A percentile compares a stretch with the other conserved stretches of the same genome.
Conservation (phyloP, 2,888 invertebrate species). For the Drosophila putrida region DNA sequence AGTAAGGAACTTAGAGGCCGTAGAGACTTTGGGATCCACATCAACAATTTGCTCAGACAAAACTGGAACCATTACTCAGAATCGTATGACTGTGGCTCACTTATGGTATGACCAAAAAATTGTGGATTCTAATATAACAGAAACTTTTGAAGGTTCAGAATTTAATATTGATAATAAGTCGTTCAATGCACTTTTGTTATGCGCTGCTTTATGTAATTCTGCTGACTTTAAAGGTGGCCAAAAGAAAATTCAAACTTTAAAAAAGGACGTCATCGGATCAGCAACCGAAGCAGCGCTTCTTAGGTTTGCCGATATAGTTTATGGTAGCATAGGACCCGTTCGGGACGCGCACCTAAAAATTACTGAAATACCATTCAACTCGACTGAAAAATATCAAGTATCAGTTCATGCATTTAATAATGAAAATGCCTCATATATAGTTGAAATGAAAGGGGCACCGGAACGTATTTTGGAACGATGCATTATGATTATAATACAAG, state of each 20-base stretch:
- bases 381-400: conserved; percentile 97
- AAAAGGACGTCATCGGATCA: conserved; percentile 96
- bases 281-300: conserved; percentile 96
- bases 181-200: conserved; percentile 94
- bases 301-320: conserved; percentile 95
- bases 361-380: conserved; percentile 96
- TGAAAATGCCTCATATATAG: conserved; percentile 93
- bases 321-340: conserved; percentile 93
- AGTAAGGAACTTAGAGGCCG: conserved; percentile 99
- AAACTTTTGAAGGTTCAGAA: conserved; percentile 97
- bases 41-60: conserved; percentile 99
- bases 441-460: conserved; percentile 98
- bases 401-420: conserved; percentile 97
- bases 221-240: conserved; percentile 99
- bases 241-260: conserved; percentile 94
- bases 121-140: conserved; percentile 98
- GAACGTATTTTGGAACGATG: conserved; percentile 97
- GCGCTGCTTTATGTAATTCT: conserved; percentile 97
- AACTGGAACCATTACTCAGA: conserved; percentile 98
- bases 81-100: conserved; percentile 99
- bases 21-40: conserved; percentile 98
- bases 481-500: conserved; percentile 95
- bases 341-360: conserved; percentile 94
- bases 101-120: conserved; percentile 99
- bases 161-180: conserved; percentile 93